phyloP scores from a whole-genome alignment of 2,888 invertebrate genomes.

The Drosophila monieri region DNA sequence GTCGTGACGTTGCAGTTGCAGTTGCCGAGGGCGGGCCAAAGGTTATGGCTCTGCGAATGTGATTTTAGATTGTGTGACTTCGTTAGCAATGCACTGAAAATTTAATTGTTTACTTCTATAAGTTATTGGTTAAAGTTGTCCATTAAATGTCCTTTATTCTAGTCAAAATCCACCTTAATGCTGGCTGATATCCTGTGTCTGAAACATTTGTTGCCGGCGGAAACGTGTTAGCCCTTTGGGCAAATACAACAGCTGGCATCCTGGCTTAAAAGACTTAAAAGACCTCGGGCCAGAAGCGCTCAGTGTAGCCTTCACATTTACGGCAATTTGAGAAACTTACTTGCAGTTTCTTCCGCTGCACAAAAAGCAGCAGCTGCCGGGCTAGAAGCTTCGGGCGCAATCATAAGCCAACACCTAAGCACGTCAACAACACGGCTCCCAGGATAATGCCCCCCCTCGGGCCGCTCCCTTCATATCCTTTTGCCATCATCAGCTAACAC shows the following conservation, averaged over 20 bases:
- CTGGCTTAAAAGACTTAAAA: conserved; percentile 11
- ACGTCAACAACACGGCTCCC: conserved; percentile 71
- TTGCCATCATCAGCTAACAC: conserved; percentile 60
- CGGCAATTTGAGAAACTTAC: conserved; percentile 76
- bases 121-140: not conserved
- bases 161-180: not conserved
- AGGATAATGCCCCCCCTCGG: conserved; percentile 16
- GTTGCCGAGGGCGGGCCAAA: conserved; percentile 41
- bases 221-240: conserved; percentile 48
- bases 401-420: conserved; percentile 78
- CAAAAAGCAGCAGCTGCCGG: conserved; percentile 42
- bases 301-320: conserved; percentile 69
- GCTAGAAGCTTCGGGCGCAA: conserved; percentile 63
- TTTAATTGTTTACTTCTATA: not conserved
- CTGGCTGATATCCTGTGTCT: not conserved
- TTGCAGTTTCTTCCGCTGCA: conserved; percentile 76
- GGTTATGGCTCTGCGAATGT: conserved; percentile 59
- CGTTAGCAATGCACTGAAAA: conserved; percentile 53
- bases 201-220: not conserved
- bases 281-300: conserved; percentile 48
- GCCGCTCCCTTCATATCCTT: not conserved
- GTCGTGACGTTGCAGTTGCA: conserved; percentile 54
- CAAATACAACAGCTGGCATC: conserved; percentile 36
- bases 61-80: conserved; percentile 45
- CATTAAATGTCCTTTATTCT: not conserved